These are phyloP conservation scores for Griposia aprilina DNA, from an alignment of 2,888 invertebrate species.

Conservation along the genomic window DNA sequence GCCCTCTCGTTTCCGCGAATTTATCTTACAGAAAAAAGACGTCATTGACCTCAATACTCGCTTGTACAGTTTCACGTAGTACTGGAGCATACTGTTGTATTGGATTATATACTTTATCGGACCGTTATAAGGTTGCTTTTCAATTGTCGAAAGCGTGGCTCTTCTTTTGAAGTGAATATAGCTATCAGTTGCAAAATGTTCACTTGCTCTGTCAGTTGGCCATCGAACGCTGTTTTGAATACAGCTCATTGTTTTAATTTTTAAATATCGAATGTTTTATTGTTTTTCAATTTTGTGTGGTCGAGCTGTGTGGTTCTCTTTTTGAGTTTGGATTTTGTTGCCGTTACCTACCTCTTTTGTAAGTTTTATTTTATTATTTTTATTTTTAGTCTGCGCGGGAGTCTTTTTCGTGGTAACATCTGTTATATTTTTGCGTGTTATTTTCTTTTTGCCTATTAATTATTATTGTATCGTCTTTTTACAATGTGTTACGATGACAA, in stretches of 20 bases:
- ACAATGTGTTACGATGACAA: neutral
- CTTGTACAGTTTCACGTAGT: constrained; percentile 63
- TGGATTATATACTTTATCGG: constrained; percentile 55
- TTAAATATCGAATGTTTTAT: constrained; percentile 60
- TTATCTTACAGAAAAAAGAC: constrained; percentile 85
- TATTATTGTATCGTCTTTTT: neutral
- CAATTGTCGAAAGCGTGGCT: constrained; percentile 40
- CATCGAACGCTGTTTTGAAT: constrained; percentile 68
- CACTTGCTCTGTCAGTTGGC: constrained; percentile 65
- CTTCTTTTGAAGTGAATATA: constrained; percentile 66
- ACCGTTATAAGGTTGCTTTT: constrained; percentile 54
- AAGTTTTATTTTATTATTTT: constrained; percentile 62
- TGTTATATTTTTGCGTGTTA: constrained; percentile 3
- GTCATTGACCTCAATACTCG: constrained; percentile 88
- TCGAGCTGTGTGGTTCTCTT: constrained; percentile 59
- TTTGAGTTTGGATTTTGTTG: constrained; percentile 64
- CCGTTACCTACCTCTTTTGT: constrained; percentile 57
- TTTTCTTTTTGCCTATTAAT: neutral
- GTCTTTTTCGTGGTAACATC: constrained; percentile 27
- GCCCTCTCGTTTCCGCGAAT: constrained; percentile 79
- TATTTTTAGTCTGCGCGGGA: constrained; percentile 64
- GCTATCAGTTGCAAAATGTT: constrained; percentile 76
- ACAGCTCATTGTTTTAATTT: constrained; percentile 55
- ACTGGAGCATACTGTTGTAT: constrained; percentile 15
- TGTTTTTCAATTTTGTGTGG: constrained; percentile 50